Conservation (phyloP, 2,888 invertebrate species). For the Leucophenga maculata region DNA sequence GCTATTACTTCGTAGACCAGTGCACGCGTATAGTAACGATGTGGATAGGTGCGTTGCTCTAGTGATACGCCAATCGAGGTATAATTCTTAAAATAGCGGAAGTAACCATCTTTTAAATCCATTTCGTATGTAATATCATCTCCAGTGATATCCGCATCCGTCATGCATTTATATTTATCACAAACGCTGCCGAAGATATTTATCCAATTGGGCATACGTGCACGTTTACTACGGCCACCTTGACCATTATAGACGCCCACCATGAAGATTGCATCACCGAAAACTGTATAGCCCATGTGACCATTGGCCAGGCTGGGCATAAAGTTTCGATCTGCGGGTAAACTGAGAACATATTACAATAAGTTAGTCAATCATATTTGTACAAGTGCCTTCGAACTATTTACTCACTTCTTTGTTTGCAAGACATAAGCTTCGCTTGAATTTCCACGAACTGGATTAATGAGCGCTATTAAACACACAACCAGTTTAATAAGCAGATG, state of each 20-base stretch:
- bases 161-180: constrained; percentile 45
- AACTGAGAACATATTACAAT: constrained; percentile 59
- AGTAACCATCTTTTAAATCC: constrained; percentile 51
- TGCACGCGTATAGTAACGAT: constrained; percentile 71
- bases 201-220: constrained; percentile 77
- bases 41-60: constrained; percentile 67
- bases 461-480: background rate
- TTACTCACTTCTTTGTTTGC: constrained; percentile 12
- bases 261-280: constrained; percentile 76
- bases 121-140: constrained; percentile 45
- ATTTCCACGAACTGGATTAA: constrained; percentile 12
- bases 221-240: constrained; percentile 75
- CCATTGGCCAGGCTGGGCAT: constrained; percentile 78
- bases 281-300: constrained; percentile 76
- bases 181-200: constrained; percentile 70
- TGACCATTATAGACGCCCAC: constrained; percentile 77
- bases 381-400: background rate
- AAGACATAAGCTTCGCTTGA: constrained; percentile 41
- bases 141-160: constrained; percentile 38
- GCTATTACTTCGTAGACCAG: constrained; percentile 68
- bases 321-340: constrained; percentile 75
- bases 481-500: background rate
- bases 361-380: too few species aligned
- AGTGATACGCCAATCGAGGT: constrained; percentile 40
- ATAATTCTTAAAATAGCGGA: constrained; percentile 37